These are phyloP conservation scores for Lordiphosa collinella DNA, from an alignment of 1,140 invertebrate genomes.

Conservation along the genomic window DNA sequence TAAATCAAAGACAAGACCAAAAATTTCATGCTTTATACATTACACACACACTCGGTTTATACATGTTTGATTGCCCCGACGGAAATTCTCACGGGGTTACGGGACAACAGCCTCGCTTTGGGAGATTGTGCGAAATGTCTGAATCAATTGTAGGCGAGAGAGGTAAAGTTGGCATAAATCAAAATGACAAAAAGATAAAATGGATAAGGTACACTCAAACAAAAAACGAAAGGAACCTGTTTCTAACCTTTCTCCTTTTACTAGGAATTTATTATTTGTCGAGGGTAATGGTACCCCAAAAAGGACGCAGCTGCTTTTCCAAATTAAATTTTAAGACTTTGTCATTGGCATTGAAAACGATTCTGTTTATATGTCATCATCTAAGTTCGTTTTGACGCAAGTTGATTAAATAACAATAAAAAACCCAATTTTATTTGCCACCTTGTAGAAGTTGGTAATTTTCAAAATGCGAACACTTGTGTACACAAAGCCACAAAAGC, in stretches of 20 bases:
- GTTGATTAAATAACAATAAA: no score
- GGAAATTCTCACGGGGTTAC: no score
- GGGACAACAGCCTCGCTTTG: no score
- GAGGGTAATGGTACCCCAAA: background rate
- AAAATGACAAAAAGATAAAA: background rate
- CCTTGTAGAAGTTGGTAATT: no score
- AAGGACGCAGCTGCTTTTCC: background rate
- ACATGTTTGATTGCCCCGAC: no score
- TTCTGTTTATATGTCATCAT: no score
- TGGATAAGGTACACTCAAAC: background rate
- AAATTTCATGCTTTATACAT: conserved; percentile 4
- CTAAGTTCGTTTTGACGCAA: no score
- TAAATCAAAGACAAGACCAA: background rate
- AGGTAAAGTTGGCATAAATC: conserved; percentile 1
- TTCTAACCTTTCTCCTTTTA: no score
- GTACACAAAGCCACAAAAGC: conserved; percentile 1
- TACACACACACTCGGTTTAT: background rate
- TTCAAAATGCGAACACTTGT: conserved; percentile 30
- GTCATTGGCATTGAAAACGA: conserved; percentile 4
- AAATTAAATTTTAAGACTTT: conserved; percentile 14
- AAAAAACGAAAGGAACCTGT: no score
- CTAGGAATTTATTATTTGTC: background rate
- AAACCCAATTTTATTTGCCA: no score
- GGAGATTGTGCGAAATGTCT: conserved; percentile 3
- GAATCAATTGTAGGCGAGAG: conserved; percentile 7